Conservation (phyloP, 2,888 invertebrate genomes). For the Pristionchus arcanus region DNA sequence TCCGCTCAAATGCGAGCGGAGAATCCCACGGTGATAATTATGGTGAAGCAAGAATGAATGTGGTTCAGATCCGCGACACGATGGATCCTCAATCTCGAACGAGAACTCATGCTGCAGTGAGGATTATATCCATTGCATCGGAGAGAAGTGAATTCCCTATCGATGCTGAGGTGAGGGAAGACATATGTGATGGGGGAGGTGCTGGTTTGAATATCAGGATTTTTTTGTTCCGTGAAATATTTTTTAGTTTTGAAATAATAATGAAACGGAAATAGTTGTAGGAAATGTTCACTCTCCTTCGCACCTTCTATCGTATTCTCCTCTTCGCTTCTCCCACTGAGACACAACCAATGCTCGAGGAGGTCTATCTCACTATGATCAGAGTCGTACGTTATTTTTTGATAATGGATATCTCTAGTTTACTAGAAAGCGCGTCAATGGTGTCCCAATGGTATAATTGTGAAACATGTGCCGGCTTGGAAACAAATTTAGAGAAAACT, state of each 20-base stretch:
- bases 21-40: no score
- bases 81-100: constrained; percentile 48
- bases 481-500: background rate
- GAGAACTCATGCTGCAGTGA: constrained; percentile 46
- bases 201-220: background rate
- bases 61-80: constrained; percentile 49
- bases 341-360: constrained; percentile 62
- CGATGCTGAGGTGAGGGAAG: constrained; percentile 25
- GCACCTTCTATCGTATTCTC: constrained; percentile 72
- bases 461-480: background rate
- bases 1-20: no score
- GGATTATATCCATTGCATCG: constrained; percentile 42
- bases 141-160: constrained; percentile 46
- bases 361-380: constrained; percentile 55
- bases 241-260: background rate
- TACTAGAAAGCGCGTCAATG: no score
- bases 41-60: background rate
- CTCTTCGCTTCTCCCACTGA: constrained; percentile 71
- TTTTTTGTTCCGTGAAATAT: background rate
- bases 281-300: constrained; percentile 69
- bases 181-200: no score
- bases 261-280: constrained; percentile 56
- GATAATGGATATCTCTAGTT: background rate
- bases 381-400: constrained; percentile 11
- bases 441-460: background rate